Evolutionary conservation across 2,888 invertebrate species (phyloP), one percentile per base, ranked within the genome.

Genomic region (Patella pellucida): DNA sequence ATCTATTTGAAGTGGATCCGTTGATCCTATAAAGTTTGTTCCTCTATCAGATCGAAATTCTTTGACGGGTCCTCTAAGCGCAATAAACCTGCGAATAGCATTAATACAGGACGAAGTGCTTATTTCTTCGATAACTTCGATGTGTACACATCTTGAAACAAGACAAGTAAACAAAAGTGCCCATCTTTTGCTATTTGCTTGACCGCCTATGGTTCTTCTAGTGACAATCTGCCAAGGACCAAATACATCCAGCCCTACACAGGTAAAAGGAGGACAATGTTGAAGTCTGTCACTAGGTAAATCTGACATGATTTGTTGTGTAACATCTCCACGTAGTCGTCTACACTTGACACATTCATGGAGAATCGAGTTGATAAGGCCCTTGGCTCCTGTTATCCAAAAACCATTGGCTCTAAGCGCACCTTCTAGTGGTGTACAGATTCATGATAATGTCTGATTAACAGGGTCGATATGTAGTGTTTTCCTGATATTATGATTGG

Each of bases 41-140:
- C 31, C 31, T 3, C 31, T 31, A 31, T 31, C 31, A 31, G 31
- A 31, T 31, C 31, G 31, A 31, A 31, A 31, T 31, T 31, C 31
- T 4, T 31, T 31, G 31, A 31, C 31, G 31, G 31, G 31, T 31
- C 31, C 31, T 4, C 31, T 69, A n/a, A 80, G 68, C 11, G 83
- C 68, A 12, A 75, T 62, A 54, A 83, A 81, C 1, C 81, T 31
- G 15, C 78, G 52, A 3, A 83, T 54, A n/a, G 79, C 77, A 62
- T 82, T 83, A 12, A 82, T 82, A 72, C 82, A 84, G 0, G 81
- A 76, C 7, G 78, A 80, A 3, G 81, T 77, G 27, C 67, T 76
- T 76, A 82, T 77, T 7, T 80, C 79, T 56, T 82, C 80, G 1
- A 84, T 69, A 14, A 81, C 27, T 68, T 83, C 80, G 14, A 82